Conservation (phyloP, 2,888 invertebrate species). For the Mamestra brassicae region DNA sequence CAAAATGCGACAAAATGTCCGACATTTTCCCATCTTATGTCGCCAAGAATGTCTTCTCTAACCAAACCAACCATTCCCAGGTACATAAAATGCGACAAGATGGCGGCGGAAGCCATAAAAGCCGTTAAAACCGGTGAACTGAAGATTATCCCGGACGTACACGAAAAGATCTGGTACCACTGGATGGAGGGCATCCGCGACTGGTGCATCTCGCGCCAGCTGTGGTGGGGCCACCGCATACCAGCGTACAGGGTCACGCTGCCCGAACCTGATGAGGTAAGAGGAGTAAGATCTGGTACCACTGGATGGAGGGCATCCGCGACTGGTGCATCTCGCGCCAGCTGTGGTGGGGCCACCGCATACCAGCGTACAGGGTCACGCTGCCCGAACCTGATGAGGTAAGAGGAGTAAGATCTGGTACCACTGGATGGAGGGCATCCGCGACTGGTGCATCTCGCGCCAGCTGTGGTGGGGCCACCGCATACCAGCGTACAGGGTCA, state of each 20-base stretch:
- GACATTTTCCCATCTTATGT: too few relatives aligned
- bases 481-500: conserved; percentile 97
- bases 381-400: conserved; percentile 69
- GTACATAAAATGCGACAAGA: conserved; percentile 96
- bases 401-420: conserved; percentile 95
- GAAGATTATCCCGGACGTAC: conserved; percentile 97
- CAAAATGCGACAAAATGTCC: too few relatives aligned
- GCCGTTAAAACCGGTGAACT: conserved; percentile 95
- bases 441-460: conserved; percentile 99
- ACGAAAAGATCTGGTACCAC: conserved; percentile 98
- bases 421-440: conserved; percentile 98
- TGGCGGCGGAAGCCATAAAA: conserved; percentile 96
- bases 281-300: conserved; percentile 95
- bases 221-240: conserved; percentile 99
- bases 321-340: conserved; percentile 99
- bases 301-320: conserved; percentile 98
- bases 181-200: conserved; percentile 99
- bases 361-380: conserved; percentile 97
- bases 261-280: conserved; percentile 66
- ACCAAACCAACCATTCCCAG: conserved; percentile 73
- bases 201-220: conserved; percentile 99
- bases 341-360: conserved; percentile 99
- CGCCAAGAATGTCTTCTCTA: background rate
- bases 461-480: conserved; percentile 99
- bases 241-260: conserved; percentile 96